phyloP scores from a whole-genome alignment of 2,113 vertebrate species.

The Seriola rivoliana region DNA sequence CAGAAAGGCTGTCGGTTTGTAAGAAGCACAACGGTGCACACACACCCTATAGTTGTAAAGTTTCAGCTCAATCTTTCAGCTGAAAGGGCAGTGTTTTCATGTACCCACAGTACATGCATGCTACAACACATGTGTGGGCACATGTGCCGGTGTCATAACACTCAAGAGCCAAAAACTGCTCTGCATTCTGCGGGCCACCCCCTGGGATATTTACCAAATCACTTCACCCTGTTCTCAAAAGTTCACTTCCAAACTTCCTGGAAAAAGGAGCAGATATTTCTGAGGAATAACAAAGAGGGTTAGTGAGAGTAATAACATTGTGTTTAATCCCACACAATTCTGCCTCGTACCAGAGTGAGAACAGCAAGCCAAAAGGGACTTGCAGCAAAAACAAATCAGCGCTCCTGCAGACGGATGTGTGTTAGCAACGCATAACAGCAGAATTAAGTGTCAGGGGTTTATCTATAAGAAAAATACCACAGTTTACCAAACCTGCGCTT shows the following conservation, averaged over 20 bases:
- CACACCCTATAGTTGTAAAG: background rate
- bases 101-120: slow-evolving; percentile 18
- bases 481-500: background rate
- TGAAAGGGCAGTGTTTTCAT: background rate
- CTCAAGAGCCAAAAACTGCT: slow-evolving; percentile 58
- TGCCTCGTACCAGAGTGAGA: slow-evolving; percentile 42
- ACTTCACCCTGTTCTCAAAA: slow-evolving; percentile 68
- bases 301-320: slow-evolving; percentile 66
- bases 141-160: slow-evolving; percentile 48
- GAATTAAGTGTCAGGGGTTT: slow-evolving; percentile 26
- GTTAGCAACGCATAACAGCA: slow-evolving; percentile 20
- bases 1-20: background rate
- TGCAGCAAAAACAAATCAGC: slow-evolving; percentile 54
- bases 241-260: slow-evolving; percentile 79
- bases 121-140: background rate
- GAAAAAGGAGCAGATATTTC: slow-evolving; percentile 66
- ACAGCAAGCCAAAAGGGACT: slow-evolving; percentile 31
- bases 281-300: slow-evolving; percentile 74
- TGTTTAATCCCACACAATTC: slow-evolving; percentile 70
- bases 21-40: slow-evolving; percentile 17
- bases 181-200: slow-evolving; percentile 64
- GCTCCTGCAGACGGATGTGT: slow-evolving; percentile 41
- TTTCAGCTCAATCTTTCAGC: background rate
- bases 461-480: background rate
- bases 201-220: slow-evolving; percentile 73